Conservation (phyloP, 2,113 vertebrate genomes). For the Passer domesticus region DNA sequence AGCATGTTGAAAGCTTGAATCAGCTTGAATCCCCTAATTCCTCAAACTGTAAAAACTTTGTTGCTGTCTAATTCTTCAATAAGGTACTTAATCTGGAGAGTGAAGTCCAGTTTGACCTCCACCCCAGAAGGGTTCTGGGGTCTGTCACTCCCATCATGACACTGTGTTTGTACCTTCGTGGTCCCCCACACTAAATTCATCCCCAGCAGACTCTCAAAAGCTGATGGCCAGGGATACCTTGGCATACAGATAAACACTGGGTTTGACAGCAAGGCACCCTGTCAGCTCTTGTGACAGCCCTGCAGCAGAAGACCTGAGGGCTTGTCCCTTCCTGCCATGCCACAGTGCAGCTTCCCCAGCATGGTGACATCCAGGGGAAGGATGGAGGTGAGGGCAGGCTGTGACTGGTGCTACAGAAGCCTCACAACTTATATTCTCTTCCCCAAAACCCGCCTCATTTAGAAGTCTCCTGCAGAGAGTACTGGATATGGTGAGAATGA, state of each 20-base stretch:
- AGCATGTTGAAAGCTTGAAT: neutral
- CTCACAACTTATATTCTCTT: neutral
- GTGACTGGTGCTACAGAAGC: neutral
- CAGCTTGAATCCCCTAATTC: neutral
- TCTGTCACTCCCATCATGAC: neutral
- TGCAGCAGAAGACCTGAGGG: neutral
- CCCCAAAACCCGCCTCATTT: neutral
- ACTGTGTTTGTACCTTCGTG: neutral
- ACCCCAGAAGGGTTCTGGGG: neutral
- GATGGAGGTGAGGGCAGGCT: neutral
- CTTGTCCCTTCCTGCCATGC: neutral
- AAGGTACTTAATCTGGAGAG: neutral
- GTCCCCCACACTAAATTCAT: rapidly evolving
- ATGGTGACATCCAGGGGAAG: neutral
- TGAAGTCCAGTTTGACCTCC: neutral
- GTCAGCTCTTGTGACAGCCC: neutral
- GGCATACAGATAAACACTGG: neutral
- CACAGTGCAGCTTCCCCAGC: neutral
- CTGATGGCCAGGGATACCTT: neutral
- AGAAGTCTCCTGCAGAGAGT: neutral
- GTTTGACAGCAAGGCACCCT: neutral
- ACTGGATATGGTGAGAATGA: neutral
- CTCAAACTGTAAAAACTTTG: neutral
- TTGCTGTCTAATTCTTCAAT: neutral
- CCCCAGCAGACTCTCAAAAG: neutral